Evolutionary conservation across 2,797 vertebrate species (phyloP).

Genomic region (Choloepus didactylus): DNA sequence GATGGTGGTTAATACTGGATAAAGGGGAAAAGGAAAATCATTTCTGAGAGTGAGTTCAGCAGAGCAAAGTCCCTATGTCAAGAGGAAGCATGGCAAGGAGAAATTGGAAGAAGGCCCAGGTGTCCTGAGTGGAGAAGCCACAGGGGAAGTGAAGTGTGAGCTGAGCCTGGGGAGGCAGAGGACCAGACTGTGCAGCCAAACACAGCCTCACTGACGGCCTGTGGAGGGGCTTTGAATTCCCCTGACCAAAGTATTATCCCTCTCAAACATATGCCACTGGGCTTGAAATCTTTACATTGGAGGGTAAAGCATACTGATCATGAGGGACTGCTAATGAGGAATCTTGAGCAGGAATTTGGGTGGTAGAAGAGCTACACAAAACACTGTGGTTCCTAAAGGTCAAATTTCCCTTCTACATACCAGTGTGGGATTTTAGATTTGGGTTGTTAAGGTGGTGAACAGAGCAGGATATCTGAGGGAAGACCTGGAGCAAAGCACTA

Average conservation of each 20-base stretch:
- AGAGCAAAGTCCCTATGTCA: neutral
- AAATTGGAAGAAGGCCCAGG: neutral
- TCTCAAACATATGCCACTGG: neutral
- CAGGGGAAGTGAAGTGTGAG: neutral
- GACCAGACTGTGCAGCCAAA: neutral
- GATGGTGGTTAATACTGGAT: neutral
- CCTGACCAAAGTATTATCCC: rapidly evolving
- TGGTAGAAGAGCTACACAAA: neutral
- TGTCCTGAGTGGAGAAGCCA: neutral
- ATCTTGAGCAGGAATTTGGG: neutral
- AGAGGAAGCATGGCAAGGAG: neutral
- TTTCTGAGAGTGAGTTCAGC: neutral
- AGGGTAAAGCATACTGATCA: neutral
- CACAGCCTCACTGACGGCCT: neutral
- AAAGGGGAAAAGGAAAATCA: neutral
- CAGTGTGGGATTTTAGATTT: neutral
- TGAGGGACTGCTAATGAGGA: neutral
- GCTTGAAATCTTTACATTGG: neutral
- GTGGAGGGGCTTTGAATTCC: neutral
- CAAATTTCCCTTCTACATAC: neutral
- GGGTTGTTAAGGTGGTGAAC: neutral
- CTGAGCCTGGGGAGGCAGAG: neutral
- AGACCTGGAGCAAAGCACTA: neutral
- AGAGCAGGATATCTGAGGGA: neutral
- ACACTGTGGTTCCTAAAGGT: neutral